Evolutionary conservation across 2,797 vertebrate genomes (phyloP).

Genomic region (Gambelia wislizenii): DNA sequence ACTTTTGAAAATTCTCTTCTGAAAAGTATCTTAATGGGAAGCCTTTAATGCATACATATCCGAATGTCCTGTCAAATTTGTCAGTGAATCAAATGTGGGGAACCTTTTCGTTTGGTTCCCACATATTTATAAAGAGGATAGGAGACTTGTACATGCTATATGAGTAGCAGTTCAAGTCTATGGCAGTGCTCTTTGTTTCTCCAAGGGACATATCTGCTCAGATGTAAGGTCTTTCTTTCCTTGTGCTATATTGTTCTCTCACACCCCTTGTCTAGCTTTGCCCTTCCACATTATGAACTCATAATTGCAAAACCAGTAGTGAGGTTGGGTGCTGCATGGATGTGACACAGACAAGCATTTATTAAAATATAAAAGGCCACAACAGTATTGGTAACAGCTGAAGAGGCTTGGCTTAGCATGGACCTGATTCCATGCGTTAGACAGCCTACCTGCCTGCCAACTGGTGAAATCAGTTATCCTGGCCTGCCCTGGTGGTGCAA

Average conservation of each 20-base stretch:
- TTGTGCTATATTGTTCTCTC: background rate
- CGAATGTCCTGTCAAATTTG: background rate
- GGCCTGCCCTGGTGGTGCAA: too few species aligned
- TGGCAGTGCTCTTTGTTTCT: background rate
- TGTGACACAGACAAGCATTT: too few species aligned
- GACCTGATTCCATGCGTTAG: too few species aligned
- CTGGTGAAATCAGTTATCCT: too few species aligned
- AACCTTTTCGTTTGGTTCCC: background rate
- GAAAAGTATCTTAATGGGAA: conserved; percentile 30
- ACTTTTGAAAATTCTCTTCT: conserved; percentile 17
- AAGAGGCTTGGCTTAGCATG: too few species aligned
- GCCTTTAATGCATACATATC: background rate
- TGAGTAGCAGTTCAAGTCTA: background rate
- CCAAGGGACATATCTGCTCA: background rate
- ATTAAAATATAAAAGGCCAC: too few species aligned
- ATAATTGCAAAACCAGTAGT: too few species aligned
- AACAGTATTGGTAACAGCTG: too few species aligned
- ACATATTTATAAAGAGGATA: background rate
- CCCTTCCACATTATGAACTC: background rate
- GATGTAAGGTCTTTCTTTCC: background rate
- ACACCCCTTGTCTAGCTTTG: background rate
- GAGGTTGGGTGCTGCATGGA: too few species aligned
- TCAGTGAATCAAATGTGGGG: conserved; percentile 21
- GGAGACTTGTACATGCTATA: background rate
- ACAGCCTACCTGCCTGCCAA: too few species aligned